Evolutionary conservation across 2,113 vertebrate genomes (phyloP).

Genomic region (Artemisiospiza belli): DNA sequence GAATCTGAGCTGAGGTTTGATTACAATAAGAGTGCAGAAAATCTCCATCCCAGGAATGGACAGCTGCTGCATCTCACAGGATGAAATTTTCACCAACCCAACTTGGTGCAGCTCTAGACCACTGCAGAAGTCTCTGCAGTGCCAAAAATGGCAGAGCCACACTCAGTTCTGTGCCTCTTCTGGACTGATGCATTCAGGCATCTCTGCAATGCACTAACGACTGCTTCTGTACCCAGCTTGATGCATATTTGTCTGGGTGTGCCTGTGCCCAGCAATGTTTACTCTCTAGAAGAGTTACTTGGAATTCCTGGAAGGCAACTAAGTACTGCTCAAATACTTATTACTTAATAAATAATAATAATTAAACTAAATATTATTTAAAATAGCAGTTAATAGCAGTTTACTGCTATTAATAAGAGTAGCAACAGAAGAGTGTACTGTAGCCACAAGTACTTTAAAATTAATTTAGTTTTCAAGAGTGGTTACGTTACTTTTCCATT

Average conservation of each 20-base stretch:
- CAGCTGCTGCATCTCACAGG: not conserved
- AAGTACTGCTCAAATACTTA: not conserved
- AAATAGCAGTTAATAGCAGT: too few relatives aligned
- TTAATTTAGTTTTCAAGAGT: not conserved
- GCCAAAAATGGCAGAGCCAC: not conserved
- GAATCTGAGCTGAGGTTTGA: not conserved
- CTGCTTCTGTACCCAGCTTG: not conserved
- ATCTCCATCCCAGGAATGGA: not conserved
- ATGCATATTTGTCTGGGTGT: not conserved
- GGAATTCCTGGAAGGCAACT: not conserved
- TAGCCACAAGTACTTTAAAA: not conserved
- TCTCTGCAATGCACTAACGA: not conserved
- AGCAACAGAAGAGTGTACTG: not conserved
- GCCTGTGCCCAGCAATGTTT: not conserved
- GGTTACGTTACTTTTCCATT: not conserved
- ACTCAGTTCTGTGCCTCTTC: not conserved
- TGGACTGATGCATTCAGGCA: not conserved
- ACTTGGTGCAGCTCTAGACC: not conserved
- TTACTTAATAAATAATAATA: not conserved
- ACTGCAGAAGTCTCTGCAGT: not conserved
- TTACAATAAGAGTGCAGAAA: not conserved
- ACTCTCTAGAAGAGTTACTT: not conserved
- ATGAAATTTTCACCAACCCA: not conserved
- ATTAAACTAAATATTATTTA: not conserved
- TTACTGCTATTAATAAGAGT: not conserved